These are phyloP conservation scores for Pseudoips prasinana DNA, from an alignment of 2,888 invertebrate genomes.

Conservation along the genomic window DNA sequence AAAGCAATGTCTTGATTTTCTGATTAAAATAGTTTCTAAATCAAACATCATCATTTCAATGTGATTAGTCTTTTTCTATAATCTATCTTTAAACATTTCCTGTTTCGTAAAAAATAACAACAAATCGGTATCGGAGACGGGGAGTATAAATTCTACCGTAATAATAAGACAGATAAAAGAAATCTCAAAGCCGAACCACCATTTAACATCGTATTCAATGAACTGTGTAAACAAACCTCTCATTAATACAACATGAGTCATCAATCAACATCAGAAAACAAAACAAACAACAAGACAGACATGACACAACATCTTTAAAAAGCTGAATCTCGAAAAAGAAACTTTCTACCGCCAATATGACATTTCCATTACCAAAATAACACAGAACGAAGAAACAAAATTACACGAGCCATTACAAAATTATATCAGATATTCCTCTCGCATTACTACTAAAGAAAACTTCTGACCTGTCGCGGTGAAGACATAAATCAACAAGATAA, in stretches of 20 bases:
- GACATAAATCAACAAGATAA: constrained; percentile 38
- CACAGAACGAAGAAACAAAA: constrained; percentile 25
- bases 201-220: neutral
- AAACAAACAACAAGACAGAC: constrained; percentile 11
- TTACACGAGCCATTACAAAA: constrained; percentile 26
- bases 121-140: too few species aligned
- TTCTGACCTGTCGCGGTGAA: constrained; percentile 1
- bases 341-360: constrained; percentile 38
- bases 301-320: constrained; percentile 18
- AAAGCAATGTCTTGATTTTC: too few species aligned
- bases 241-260: constrained; percentile 13
- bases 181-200: too few species aligned
- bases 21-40: too few species aligned
- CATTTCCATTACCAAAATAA: constrained; percentile 13
- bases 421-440: constrained; percentile 26
- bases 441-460: constrained; percentile 12
- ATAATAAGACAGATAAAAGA: too few species aligned
- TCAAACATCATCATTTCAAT: too few species aligned
- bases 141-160: too few species aligned
- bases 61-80: too few species aligned
- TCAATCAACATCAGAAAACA: constrained; percentile 11
- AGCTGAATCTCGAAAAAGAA: constrained; percentile 11
- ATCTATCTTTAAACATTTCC: too few species aligned
- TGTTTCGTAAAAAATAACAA: too few species aligned
- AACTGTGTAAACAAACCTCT: neutral